Percentiles rank a stretch among this genome's conserved stretches.
Conservation (phyloP, 2,797 vertebrate genomes). For the Myoxocephalus aenaeus region DNA sequence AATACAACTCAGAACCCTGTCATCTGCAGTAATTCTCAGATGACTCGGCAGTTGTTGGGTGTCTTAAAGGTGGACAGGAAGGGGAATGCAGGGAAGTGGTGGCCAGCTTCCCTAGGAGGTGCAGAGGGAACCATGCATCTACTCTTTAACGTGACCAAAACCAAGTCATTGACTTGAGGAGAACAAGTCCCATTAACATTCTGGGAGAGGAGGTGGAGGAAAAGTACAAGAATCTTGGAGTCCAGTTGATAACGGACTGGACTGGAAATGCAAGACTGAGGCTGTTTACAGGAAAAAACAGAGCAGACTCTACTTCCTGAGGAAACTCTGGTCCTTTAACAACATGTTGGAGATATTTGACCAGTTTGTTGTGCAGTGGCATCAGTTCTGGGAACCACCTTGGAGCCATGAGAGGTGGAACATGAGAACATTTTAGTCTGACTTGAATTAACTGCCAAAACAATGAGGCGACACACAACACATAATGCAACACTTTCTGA, state of each 20-base stretch:
- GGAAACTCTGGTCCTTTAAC: not conserved
- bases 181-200: not conserved
- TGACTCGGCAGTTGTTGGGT: constrained; percentile 2
- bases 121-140: not conserved
- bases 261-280: not conserved
- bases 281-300: not conserved
- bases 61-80: not conserved
- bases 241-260: not conserved
- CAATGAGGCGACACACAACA: not conserved
- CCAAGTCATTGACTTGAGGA: not conserved
- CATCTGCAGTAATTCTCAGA: too few relatives aligned
- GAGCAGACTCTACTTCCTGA: not conserved
- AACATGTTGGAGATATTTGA: not conserved
- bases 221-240: not conserved
- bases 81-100: not conserved
- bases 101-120: not conserved
- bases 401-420: not conserved
- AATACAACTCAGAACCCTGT: not conserved
- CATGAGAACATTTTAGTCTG: too few relatives aligned
- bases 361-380: not conserved
- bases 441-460: not conserved
- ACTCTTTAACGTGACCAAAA: not conserved
- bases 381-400: not conserved
- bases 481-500: not conserved
- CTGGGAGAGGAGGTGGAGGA: not conserved